phyloP scores from a whole-genome alignment of 2,888 invertebrate genomes.

The Leucophenga montana region DNA sequence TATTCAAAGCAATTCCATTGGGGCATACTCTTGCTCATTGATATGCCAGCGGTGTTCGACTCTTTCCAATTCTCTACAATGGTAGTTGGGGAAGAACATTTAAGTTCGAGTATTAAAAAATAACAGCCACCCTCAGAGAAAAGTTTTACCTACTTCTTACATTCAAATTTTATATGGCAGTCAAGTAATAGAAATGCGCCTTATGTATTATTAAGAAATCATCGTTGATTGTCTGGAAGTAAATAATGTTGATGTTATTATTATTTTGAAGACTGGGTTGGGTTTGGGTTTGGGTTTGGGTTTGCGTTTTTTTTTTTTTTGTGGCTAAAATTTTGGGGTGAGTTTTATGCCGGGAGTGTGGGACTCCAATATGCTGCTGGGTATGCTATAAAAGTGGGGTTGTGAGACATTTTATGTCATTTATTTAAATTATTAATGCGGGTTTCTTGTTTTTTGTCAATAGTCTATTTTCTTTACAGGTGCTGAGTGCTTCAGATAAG shows the following conservation, averaged over 20 bases:
- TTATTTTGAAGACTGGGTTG: constrained; percentile 47
- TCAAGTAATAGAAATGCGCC: neutral
- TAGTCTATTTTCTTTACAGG: neutral
- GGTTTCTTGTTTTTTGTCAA: neutral
- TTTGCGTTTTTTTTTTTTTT: too few species aligned
- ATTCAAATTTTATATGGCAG: constrained; percentile 13
- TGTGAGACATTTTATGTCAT: neutral
- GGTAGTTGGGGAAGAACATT: constrained; percentile 39
- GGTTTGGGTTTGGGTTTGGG: too few species aligned
- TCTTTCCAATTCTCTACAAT: constrained; percentile 59
- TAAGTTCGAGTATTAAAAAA: constrained; percentile 64
- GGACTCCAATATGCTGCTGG: neutral
- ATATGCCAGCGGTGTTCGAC: constrained; percentile 60
- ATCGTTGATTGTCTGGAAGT: constrained; percentile 66
- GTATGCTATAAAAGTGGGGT: neutral
- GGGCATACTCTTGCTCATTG: constrained; percentile 48
- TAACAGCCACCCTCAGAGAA: constrained; percentile 9
- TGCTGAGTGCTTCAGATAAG: too few species aligned
- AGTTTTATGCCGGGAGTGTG: neutral
- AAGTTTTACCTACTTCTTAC: neutral
- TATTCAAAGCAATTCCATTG: constrained; percentile 19
- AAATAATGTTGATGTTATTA: constrained; percentile 63
- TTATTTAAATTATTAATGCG: neutral
- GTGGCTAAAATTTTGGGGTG: neutral
- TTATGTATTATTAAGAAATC: constrained; percentile 58